These are phyloP conservation scores for Phragmatobia fuliginosa DNA, from an alignment of 2,888 invertebrate species.

Conservation along the genomic window DNA sequence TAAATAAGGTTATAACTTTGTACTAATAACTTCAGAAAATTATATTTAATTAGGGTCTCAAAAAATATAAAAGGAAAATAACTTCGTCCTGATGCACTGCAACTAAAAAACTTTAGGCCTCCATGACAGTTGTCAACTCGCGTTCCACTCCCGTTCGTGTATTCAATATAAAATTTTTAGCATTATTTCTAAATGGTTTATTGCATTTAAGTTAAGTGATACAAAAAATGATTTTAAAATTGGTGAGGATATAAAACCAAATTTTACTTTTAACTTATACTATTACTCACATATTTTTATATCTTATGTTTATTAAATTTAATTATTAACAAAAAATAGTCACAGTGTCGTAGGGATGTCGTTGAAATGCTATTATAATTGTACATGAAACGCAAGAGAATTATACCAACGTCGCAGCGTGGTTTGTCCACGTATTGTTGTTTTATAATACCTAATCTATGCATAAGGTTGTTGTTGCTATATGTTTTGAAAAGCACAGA, in stretches of 20 bases:
- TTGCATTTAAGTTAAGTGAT: neutral
- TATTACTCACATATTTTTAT: too few species aligned
- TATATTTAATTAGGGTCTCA: constrained; percentile 16
- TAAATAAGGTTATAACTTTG: constrained; percentile 24
- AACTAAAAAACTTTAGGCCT: constrained; percentile 23
- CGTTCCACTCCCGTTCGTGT: constrained; percentile 1
- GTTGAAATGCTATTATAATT: neutral
- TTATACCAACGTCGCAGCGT: neutral
- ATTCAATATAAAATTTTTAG: neutral
- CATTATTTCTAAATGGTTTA: neutral
- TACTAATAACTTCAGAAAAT: constrained; percentile 23
- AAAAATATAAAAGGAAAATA: constrained; percentile 33
- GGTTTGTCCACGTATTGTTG: constrained; percentile 18
- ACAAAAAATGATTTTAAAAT: neutral
- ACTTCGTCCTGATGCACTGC: constrained; percentile 22
- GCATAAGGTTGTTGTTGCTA: too few species aligned
- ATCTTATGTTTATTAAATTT: too few species aligned
- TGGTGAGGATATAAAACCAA: neutral
- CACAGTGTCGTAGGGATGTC: neutral
- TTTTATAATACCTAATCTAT: too few species aligned
- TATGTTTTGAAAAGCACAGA: neutral
- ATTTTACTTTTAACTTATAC: neutral
- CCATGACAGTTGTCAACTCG: constrained; percentile 40
- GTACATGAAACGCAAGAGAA: constrained; percentile 1
- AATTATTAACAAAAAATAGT: neutral